Evolutionary conservation across 1,140 invertebrate species (phyloP).

Genomic region (Ips typographus): DNA sequence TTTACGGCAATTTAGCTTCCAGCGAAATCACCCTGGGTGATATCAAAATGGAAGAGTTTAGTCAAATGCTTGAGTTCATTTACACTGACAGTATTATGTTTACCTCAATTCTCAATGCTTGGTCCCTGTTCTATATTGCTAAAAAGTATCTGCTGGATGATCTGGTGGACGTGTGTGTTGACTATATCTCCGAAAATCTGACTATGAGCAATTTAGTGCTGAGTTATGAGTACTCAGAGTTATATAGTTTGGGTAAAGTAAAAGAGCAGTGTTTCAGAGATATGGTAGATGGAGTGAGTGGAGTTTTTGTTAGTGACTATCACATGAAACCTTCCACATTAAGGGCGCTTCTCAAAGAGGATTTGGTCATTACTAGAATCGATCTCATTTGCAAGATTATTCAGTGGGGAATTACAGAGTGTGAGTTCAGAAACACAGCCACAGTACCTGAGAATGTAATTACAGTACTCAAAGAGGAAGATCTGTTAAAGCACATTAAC

Average conservation of each 20-base stretch:
- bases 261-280: constrained; percentile 53
- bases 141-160: constrained; percentile 60
- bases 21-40: constrained; percentile 56
- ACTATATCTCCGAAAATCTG: constrained; percentile 55
- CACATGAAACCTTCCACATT: constrained; percentile 54
- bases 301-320: constrained; percentile 53
- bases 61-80: constrained; percentile 58
- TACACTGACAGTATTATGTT: constrained; percentile 58
- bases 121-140: constrained; percentile 58
- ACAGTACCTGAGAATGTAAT: constrained; percentile 51
- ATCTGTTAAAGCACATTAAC: constrained; percentile 37
- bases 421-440: constrained; percentile 50
- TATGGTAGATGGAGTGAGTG: constrained; percentile 55
- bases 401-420: constrained; percentile 56
- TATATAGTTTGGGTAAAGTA: constrained; percentile 55
- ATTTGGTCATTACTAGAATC: constrained; percentile 55
- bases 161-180: constrained; percentile 55
- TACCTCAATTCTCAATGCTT: constrained; percentile 56
- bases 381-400: constrained; percentile 55
- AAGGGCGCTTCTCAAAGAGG: constrained; percentile 53
- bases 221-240: constrained; percentile 58
- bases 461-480: constrained; percentile 51
- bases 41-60: constrained; percentile 57
- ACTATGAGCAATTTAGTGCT: constrained; percentile 57
- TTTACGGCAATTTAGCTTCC: constrained; percentile 64